Conservation (phyloP, 2,797 vertebrate genomes). For the Caiman crocodilus region DNA sequence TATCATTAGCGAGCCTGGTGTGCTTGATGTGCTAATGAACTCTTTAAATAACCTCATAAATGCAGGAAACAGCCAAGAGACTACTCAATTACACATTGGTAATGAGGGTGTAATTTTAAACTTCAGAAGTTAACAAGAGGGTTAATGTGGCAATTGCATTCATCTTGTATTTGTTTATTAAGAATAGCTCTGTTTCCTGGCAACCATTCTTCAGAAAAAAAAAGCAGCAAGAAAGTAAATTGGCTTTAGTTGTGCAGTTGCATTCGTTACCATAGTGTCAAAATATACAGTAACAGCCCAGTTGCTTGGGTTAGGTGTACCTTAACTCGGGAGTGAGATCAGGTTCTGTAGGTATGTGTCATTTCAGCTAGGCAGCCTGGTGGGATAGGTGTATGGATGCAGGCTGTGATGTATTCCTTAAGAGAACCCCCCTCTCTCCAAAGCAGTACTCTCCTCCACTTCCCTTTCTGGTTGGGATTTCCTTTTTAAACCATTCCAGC, state of each 20-base stretch:
- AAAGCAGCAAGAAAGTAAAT: constrained; percentile 17
- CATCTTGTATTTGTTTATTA: constrained; percentile 73
- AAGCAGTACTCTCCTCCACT: neutral
- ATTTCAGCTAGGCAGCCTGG: neutral
- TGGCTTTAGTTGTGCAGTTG: neutral
- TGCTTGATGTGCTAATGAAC: constrained; percentile 75
- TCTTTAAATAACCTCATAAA: constrained; percentile 72
- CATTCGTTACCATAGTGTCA: constrained; percentile 31
- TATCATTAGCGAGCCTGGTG: constrained; percentile 60
- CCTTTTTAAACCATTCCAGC: neutral
- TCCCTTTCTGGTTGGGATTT: neutral
- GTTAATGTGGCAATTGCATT: constrained; percentile 70
- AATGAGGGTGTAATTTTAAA: constrained; percentile 70
- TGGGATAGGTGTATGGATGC: neutral
- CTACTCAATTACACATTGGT: constrained; percentile 54
- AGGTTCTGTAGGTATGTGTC: neutral
- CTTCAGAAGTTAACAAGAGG: constrained; percentile 68
- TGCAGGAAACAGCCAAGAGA: constrained; percentile 70
- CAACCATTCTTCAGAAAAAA: neutral
- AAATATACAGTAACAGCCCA: constrained; percentile 30
- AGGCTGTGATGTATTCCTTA: neutral
- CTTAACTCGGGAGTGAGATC: neutral
- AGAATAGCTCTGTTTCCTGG: constrained; percentile 68
- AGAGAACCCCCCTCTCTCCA: neutral
- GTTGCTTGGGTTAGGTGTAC: constrained; percentile 20